Evolutionary conservation across 2,797 vertebrate genomes (phyloP).

Genomic region (Thaleichthys pacificus): DNA sequence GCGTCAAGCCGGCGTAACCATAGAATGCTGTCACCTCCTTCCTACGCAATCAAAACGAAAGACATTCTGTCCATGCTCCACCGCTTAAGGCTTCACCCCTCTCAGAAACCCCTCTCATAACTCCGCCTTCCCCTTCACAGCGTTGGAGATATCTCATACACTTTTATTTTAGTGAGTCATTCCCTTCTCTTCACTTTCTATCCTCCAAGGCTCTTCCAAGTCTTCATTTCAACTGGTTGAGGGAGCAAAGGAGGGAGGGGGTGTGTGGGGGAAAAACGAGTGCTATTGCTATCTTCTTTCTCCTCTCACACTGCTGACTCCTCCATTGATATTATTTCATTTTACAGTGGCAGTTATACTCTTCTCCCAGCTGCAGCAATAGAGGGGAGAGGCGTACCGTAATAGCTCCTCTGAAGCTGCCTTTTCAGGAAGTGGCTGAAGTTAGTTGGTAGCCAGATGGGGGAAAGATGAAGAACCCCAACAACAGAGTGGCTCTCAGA

Average conservation of each 20-base stretch:
- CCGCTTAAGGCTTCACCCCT: constrained; percentile 33
- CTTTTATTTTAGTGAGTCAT: constrained; percentile 50
- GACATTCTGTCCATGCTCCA: constrained; percentile 1
- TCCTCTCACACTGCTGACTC: constrained; percentile 39
- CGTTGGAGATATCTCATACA: constrained; percentile 53
- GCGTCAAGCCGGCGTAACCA: too few relatives aligned
- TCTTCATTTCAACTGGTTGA: constrained; percentile 33
- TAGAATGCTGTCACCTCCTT: not conserved
- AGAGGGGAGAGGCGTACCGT: constrained; percentile 54
- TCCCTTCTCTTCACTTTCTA: constrained; percentile 36
- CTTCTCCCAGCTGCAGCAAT: constrained; percentile 35
- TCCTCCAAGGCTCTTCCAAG: constrained; percentile 38
- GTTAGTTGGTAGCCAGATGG: constrained; percentile 33
- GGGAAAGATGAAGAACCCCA: constrained; percentile 19
- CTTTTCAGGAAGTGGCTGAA: constrained; percentile 49
- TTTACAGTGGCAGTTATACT: constrained; percentile 54
- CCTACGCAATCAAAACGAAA: not conserved
- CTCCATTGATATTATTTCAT: constrained; percentile 48
- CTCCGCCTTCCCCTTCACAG: constrained; percentile 47
- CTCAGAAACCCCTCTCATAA: constrained; percentile 32
- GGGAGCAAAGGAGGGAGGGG: not conserved
- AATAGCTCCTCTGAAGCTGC: constrained; percentile 64
- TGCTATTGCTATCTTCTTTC: constrained; percentile 11
- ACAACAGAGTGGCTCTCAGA: constrained; percentile 40
- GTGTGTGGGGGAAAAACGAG: not conserved